Base-by-base conservation (phyloP, 2,113 vertebrate genomes). In the Halichoeres trimaculatus region DNA sequence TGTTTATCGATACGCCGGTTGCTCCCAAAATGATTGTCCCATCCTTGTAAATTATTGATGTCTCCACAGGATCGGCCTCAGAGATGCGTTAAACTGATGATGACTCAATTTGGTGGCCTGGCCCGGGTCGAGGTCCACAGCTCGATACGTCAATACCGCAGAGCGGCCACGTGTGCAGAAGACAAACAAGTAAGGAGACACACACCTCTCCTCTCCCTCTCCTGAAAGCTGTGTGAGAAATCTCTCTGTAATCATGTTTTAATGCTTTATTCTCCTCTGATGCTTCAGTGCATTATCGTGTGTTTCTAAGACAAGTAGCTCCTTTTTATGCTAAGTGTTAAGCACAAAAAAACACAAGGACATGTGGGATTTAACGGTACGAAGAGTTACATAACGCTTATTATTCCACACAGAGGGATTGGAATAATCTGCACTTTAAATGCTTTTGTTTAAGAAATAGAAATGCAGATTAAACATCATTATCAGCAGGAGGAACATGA, bases 31-130 rank as follows among this genome's bases (percentile, higher is more conserved):
- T 75, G 51, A 66, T 19, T 56, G 54, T 20, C 48, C 67, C 69
- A 50, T 56, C 56, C 57, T 10, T 47, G 26, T 77, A 10, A 62
- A 76, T 79, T 84, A 90, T 91, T 65, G 76, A 85, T 48, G 78
- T 71, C 68, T 45, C 16, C 11, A 58, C 45, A 36, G 65, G 69
- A 74, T 70, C 30, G 2, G 70, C 70, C 76, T 76, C 64, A 30
- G 48, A 79, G 78, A 81, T 66, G 77, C 78, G 72, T 77, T 58
- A 75, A 78, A 87, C 68, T 68, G 85, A 85, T 85, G 83, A 87
- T 82, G 78, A 80, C 81, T 89, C 74, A 71, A 87, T 88, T 84
- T 76, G 76, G 62, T 63, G 61, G 69, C 54, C 45, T 34, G 2
- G 36, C 60, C 60, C 55, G 38, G 76, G 81, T 89, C 74, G 61